Evolutionary conservation across 2,113 vertebrate genomes (phyloP), one percentile per base, ranked within the genome.

Genomic region (Chrysemys picta): DNA sequence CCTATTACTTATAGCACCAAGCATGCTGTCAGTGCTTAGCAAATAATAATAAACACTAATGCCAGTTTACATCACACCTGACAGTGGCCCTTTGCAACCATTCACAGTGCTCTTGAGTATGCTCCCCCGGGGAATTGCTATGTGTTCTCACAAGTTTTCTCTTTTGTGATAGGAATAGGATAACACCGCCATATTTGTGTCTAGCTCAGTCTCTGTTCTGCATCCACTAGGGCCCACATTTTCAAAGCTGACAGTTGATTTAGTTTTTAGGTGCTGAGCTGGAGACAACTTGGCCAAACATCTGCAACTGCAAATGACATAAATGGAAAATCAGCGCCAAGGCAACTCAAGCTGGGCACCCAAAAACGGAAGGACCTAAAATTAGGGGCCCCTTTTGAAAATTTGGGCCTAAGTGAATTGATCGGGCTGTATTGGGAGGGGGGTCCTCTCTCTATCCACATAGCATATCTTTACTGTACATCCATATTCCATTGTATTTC

Each of bases 401-500:
- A 76, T 24, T 24, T 76, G 72, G 72, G 72, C 38, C 69, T 24
- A 24, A 21, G 21, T 75, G 22, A 42, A 75, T 75, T 75, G 22
- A 25, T 25, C 38, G 45, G 21, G 35, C 62, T n/a, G 62, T 69
- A 59, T 19, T 13, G 62, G 42, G n/a, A n/a, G 22, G 53, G 76
- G 82, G 82, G 45, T 81, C 88, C 88, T 96, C 92, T 9, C 65
- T 84, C 35, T 54, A 91, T 25, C 79, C 29, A 0, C 29, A 0
- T 72, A 94, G 31, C 78, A 79, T 45, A 91, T 92, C 89, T 96
- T 95, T 89, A 54, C 83, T 83, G 12, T 29, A 10, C n/a, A 19
- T 57, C 13, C 38, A 45, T 82, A 82, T 87, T 85, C 6, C 19
- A 6, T 57, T 85, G 79, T 75, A 83, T 95, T 21, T n/a, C 50